Conservation (phyloP, 1,140 invertebrate species). For the Scaptomyza graminum region DNA sequence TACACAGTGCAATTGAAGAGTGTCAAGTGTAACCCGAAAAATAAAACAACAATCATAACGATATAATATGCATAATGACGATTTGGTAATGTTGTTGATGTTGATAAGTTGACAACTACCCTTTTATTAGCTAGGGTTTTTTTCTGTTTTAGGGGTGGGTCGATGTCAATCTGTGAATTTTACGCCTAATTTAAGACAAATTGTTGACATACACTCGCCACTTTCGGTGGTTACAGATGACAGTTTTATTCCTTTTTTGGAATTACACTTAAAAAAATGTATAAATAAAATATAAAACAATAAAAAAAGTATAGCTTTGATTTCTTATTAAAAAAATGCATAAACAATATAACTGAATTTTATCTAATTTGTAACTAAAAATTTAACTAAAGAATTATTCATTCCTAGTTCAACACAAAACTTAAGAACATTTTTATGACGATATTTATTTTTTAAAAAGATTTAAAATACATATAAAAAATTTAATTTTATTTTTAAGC, state of each 20-base stretch:
- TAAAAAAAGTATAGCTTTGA: too few relatives aligned
- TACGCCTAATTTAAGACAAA: conserved; percentile 82
- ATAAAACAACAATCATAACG: conserved; percentile 32
- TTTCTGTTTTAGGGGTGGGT: conserved; percentile 22
- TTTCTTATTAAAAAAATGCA: too few relatives aligned
- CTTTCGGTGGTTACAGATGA: conserved; percentile 18
- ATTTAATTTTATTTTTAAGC: too few relatives aligned
- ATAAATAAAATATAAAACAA: neutral
- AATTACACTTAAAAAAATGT: neutral
- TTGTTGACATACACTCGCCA: conserved; percentile 68
- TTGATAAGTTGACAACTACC: conserved; percentile 62
- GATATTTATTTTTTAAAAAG: too few relatives aligned
- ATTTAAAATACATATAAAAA: too few relatives aligned
- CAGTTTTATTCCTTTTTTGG: neutral
- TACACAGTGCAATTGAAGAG: conserved; percentile 19
- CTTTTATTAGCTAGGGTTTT: conserved; percentile 56
- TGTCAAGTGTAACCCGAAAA: conserved; percentile 38
- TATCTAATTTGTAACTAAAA: too few relatives aligned
- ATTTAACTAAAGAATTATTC: too few relatives aligned
- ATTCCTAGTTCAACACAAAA: too few relatives aligned
- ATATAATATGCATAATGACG: conserved; percentile 31
- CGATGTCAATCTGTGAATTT: conserved; percentile 71
- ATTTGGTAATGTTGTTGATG: conserved; percentile 25
- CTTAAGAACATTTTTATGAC: too few relatives aligned
- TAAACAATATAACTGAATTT: too few relatives aligned